Conservation (phyloP, 2,113 vertebrate species). For the Siphamia tubifer region DNA sequence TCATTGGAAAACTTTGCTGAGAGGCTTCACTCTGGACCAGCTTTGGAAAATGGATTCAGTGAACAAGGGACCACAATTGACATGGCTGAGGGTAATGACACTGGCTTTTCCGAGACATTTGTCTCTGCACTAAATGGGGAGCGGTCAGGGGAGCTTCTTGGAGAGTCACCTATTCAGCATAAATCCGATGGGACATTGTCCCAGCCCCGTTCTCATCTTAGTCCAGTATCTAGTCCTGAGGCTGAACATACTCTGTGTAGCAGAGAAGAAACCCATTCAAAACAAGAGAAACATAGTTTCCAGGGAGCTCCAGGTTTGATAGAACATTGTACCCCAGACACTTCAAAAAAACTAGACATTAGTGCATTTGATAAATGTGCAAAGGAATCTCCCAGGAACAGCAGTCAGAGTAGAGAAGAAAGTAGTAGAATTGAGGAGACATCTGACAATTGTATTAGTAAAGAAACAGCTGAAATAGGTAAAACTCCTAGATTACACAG, state of each 20-base stretch:
- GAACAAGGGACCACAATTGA: conserved; percentile 76
- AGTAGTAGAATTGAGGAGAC: conserved; percentile 52
- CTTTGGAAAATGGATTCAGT: conserved; percentile 89
- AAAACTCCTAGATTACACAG: conserved; percentile 68
- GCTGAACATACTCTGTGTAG: conserved; percentile 81
- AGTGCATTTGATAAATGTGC: conserved; percentile 86
- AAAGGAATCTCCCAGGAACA: conserved; percentile 76
- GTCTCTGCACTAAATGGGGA: conserved; percentile 87
- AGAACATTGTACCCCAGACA: conserved; percentile 79
- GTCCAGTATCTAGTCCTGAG: conserved; percentile 92
- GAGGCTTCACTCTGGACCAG: conserved; percentile 76
- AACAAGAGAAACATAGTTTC: conserved; percentile 83
- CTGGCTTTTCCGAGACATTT: conserved; percentile 85
- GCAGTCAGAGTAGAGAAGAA: conserved; percentile 49
- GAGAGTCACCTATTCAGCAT: conserved; percentile 77
- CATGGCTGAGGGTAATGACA: conserved; percentile 65
- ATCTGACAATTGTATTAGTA: conserved; percentile 54
- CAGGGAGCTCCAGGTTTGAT: conserved; percentile 78
- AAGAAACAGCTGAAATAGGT: conserved; percentile 70
- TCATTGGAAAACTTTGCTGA: conserved; percentile 83
- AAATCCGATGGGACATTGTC: conserved; percentile 85
- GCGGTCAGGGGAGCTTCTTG: conserved; percentile 76
- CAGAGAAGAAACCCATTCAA: conserved; percentile 76
- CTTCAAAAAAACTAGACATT: conserved; percentile 76
- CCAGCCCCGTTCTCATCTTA: conserved; percentile 88